Percentiles rank a stretch among this genome's conserved stretches.
These are phyloP conservation scores for Platorchestia sp. DNA, from an alignment of 1,140 invertebrate species.

Conservation along the genomic window DNA sequence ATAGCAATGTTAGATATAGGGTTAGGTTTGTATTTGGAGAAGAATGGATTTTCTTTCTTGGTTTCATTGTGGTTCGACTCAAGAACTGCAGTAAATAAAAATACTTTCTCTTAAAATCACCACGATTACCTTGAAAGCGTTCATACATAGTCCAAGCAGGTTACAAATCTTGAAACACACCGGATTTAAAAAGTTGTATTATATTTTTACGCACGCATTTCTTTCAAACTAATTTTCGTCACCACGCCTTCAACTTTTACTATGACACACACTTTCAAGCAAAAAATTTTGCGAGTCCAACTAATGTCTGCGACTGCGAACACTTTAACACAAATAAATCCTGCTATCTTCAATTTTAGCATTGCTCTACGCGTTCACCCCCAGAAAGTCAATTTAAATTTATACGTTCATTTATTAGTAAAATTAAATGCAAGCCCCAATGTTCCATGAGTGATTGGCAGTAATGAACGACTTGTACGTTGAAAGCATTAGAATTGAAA, in stretches of 20 bases:
- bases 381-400: neutral
- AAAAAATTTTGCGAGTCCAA: neutral
- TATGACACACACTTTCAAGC: neutral
- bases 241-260: neutral
- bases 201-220: no score
- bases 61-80: neutral
- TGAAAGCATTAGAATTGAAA: neutral
- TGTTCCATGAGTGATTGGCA: neutral
- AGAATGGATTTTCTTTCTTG: neutral
- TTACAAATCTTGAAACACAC: neutral
- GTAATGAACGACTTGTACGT: no score
- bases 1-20: neutral
- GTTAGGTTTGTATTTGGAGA: neutral
- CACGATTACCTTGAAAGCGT: neutral
- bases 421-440: neutral
- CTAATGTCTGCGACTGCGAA: neutral
- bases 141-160: neutral
- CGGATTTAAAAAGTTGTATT: neutral
- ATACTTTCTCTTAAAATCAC: neutral
- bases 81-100: neutral
- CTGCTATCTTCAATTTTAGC: no score
- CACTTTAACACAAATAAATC: no score
- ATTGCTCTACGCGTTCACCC: neutral
- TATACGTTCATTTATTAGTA: neutral
- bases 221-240: neutral